Evolutionary conservation across 64 coral and sea anemone species (phyloP).

Genomic region (Dendrophyllia cribrosa): DNA sequence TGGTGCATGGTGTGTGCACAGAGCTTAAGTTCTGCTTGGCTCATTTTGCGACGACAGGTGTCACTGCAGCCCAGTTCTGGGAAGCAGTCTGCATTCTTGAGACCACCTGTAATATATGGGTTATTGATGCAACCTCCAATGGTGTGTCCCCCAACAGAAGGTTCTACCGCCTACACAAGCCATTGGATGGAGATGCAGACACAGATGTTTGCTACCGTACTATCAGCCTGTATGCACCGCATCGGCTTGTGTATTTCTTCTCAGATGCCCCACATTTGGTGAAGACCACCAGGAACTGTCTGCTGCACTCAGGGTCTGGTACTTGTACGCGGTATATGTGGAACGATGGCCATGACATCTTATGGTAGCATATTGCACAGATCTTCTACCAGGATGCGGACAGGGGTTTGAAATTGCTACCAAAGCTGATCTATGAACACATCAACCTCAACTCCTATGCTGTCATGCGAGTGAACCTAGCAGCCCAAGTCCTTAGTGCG

Average conservation of each 20-base stretch:
- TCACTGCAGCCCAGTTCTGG: constrained; percentile 59
- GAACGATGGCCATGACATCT: constrained; percentile 42
- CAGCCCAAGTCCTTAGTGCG: constrained; percentile 44
- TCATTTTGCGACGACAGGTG: constrained; percentile 47
- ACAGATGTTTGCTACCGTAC: constrained; percentile 43
- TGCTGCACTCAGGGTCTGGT: constrained; percentile 21
- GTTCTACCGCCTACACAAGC: constrained; percentile 47
- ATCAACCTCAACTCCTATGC: constrained; percentile 55
- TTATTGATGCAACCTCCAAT: constrained; percentile 46
- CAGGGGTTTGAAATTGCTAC: too few species aligned
- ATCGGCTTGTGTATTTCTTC: constrained; percentile 42
- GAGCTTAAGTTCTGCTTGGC: constrained; percentile 59
- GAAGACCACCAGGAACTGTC: constrained; percentile 56
- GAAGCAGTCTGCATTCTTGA: constrained; percentile 56
- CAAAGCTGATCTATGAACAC: too few species aligned
- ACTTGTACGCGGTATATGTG: too few species aligned
- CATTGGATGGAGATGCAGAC: constrained; percentile 4
- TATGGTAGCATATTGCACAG: too few species aligned
- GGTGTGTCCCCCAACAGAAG: constrained; percentile 53
- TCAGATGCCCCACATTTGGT: constrained; percentile 38
- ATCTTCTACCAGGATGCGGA: too few species aligned
- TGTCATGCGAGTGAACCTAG: constrained; percentile 51
- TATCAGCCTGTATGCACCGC: constrained; percentile 28
- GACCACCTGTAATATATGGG: constrained; percentile 58
- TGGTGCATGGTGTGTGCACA: constrained; percentile 35